Conservation (phyloP, 1,140 invertebrate species). For the Leptinotarsa defecta region DNA sequence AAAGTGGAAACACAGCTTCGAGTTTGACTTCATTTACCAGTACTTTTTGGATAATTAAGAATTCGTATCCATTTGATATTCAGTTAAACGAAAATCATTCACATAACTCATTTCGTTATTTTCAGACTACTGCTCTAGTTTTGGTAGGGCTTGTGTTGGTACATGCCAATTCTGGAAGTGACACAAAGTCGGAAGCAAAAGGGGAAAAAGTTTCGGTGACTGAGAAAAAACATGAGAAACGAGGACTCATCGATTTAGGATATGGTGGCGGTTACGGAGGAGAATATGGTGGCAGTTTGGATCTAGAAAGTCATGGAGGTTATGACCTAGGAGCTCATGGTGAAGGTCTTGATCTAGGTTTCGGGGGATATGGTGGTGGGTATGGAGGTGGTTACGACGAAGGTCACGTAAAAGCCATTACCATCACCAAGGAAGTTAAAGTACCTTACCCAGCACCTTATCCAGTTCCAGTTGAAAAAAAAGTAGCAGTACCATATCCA, state of each 20-base stretch:
- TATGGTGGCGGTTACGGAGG: constrained; percentile 46
- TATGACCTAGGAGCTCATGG: constrained; percentile 21
- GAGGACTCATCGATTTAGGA: constrained; percentile 52
- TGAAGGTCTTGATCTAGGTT: constrained; percentile 20
- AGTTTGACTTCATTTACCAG: too few species aligned
- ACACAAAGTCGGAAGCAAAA: constrained; percentile 44
- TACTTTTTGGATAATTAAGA: too few species aligned
- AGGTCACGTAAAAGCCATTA: constrained; percentile 44
- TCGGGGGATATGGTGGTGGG: constrained; percentile 32
- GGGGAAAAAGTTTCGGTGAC: constrained; percentile 30
- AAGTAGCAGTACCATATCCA: constrained; percentile 55
- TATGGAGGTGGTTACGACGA: constrained; percentile 31
- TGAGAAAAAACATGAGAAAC: constrained; percentile 53
- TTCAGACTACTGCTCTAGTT: constrained; percentile 43
- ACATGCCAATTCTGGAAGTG: constrained; percentile 34
- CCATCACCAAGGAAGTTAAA: constrained; percentile 51
- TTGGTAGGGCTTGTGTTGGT: constrained; percentile 44
- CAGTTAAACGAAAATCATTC: too few species aligned
- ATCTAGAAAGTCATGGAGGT: constrained; percentile 20
- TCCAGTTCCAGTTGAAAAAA: constrained; percentile 50
- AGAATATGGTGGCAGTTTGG: constrained; percentile 4
- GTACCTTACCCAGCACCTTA: constrained; percentile 50
- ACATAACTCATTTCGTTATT: not conserved
- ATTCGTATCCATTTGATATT: too few species aligned
- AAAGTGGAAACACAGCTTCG: too few species aligned